phyloP scores from a whole-genome alignment of 2,113 vertebrate species.

The Lampris incognitus region DNA sequence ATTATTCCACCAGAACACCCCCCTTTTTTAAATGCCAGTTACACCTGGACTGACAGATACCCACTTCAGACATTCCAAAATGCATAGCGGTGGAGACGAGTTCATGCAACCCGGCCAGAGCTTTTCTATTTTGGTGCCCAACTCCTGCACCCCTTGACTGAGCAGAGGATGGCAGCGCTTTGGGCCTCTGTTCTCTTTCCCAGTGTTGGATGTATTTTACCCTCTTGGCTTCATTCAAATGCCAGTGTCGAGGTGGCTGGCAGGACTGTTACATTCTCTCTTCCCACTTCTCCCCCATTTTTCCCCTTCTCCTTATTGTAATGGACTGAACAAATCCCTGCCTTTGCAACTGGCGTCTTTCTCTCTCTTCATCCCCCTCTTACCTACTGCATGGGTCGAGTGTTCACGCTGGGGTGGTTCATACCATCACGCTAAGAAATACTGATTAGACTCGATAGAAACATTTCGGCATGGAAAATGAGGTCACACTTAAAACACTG shows the following conservation, averaged over 20 bases:
- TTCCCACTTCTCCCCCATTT: conserved; percentile 9
- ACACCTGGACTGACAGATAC: conserved; percentile 46
- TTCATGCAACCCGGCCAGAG: conserved; percentile 48
- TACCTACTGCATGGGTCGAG: too few relatives aligned
- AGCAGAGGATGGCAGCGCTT: conserved; percentile 37
- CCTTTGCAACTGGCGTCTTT: too few relatives aligned
- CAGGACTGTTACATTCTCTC: conserved; percentile 39
- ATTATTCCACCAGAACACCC: conserved; percentile 35
- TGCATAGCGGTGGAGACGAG: conserved; percentile 46
- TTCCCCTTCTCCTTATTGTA: conserved; percentile 16
- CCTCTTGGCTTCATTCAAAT: conserved; percentile 49
- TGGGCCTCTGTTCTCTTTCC: conserved; percentile 51
- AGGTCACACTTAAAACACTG: too few relatives aligned
- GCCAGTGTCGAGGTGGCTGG: conserved; percentile 53
- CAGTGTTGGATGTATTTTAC: conserved; percentile 43
- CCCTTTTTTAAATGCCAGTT: conserved; percentile 20
- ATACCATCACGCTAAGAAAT: too few relatives aligned
- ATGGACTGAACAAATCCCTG: conserved; percentile 32
- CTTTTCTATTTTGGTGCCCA: conserved; percentile 45
- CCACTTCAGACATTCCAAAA: conserved; percentile 61
- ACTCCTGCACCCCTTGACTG: conserved; percentile 34
- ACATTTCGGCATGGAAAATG: too few relatives aligned
- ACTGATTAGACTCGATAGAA: too few relatives aligned
- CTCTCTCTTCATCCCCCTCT: too few relatives aligned
- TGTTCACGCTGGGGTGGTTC: too few relatives aligned